Base-by-base conservation (phyloP, 2,113 vertebrate species). In the Mirza zaza region DNA sequence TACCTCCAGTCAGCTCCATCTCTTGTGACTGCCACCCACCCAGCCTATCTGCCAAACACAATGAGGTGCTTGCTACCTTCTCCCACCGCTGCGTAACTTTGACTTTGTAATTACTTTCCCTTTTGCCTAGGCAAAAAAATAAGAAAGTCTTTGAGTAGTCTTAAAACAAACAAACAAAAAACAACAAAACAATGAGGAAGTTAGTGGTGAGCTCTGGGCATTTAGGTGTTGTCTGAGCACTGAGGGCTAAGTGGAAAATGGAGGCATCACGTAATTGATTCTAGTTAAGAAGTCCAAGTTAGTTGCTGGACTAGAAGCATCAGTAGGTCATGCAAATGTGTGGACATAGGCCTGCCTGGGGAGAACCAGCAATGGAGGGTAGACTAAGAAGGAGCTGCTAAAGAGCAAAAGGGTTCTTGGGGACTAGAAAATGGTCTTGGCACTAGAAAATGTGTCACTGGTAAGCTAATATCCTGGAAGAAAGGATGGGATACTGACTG, bases 121-220 rank as follows among this genome's bases (percentile, higher is more conserved):
- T 59, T 57, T 70, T 73, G 80, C 25, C 42, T 8, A 21, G 25
- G 17, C 8, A 32, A 91, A 82, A 97, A 91, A 96, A 95, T 91
- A 90, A 92, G 96, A 97, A 48, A 83, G 67, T 57, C 25, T 96
- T 96, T 91, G 48, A 92, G 39, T 77, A 87, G 18, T 84, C 34
- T 10, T 34, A 34, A 32, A 77, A 79, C 34, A 20, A 39, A n/a
- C n/a, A n/a, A 65, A 45, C 29, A 39, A 34, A 34, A 3, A 12
- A 14, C 20, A 23, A 21, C 42, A 39, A 68, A 21, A 42, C 10
- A 36, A 6, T 3, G 14, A 12, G 5, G 13, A 4, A 5, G 18
- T 20, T 59, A 34, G 9, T 5, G 13, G 12, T 39, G 76, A 39
- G 15, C 36, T 55, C 70, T 59, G 29, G 34, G 89, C 32, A 34